A percentile compares a stretch with the other conserved stretches of the same genome.
phyloP scores from a whole-genome alignment of 2,113 vertebrate species.

The Theropithecus gelada region DNA sequence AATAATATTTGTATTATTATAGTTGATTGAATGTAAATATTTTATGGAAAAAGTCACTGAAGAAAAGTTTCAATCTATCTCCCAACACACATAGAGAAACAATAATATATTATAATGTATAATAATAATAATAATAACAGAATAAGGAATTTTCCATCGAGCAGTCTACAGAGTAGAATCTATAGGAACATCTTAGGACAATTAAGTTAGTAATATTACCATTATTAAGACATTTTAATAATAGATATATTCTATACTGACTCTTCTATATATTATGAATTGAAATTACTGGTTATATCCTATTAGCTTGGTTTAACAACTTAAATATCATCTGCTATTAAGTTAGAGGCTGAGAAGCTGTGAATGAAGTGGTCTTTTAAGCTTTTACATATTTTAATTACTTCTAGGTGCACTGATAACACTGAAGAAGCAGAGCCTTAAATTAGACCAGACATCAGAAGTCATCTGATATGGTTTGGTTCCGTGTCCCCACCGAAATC shows the following conservation, averaged over 20 bases:
- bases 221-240: constrained; percentile 75
- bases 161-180: constrained; percentile 58
- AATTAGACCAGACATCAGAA: neutral
- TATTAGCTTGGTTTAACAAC: constrained; percentile 54
- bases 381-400: neutral
- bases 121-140: neutral
- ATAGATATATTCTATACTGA: constrained; percentile 62
- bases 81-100: neutral
- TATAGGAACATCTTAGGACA: constrained; percentile 52
- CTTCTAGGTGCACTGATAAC: neutral
- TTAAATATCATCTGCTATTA: constrained; percentile 50
- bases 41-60: neutral
- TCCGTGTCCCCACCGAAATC: too few species aligned
- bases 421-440: neutral
- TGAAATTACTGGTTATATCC: constrained; percentile 57
- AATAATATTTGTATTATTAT: neutral
- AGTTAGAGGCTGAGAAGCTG: constrained; percentile 56
- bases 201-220: constrained; percentile 69
- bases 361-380: constrained; percentile 27
- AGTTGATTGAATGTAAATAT: neutral
- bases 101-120: too few species aligned
- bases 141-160: constrained; percentile 40
- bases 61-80: neutral
- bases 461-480: neutral
- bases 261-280: constrained; percentile 65